These are phyloP conservation scores for Dufourea novaeangliae DNA, from an alignment of 1,140 invertebrate species.

Conservation along the genomic window DNA sequence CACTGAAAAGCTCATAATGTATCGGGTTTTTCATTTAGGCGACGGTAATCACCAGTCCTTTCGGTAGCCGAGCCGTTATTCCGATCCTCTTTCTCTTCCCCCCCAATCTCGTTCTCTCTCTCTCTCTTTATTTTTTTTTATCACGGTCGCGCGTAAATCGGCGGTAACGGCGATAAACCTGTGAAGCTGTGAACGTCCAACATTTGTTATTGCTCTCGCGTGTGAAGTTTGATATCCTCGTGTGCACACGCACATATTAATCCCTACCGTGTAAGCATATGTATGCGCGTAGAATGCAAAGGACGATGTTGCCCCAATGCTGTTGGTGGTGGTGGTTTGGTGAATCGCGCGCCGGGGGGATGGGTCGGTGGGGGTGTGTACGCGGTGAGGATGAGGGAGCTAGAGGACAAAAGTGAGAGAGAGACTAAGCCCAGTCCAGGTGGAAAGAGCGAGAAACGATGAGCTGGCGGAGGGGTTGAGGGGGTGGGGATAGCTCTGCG, in stretches of 20 bases:
- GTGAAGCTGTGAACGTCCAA: conserved; percentile 67
- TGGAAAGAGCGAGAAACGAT: conserved; percentile 1
- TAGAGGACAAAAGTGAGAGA: conserved; percentile 31
- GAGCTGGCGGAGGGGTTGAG: background rate
- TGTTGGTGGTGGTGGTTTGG: conserved; percentile 58
- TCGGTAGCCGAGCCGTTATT: conserved; percentile 39
- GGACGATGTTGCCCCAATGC: conserved; percentile 60
- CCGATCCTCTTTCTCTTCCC: conserved; percentile 22
- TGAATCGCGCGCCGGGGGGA: conserved; percentile 57
- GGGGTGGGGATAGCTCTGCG: conserved; percentile 3
- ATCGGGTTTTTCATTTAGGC: conserved; percentile 59
- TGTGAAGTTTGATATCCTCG: conserved; percentile 75
- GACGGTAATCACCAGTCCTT: conserved; percentile 63
- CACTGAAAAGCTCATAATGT: conserved; percentile 40
- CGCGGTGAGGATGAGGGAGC: conserved; percentile 19
- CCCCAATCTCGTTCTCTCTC: too few species aligned
- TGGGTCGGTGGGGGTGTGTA: conserved; percentile 65
- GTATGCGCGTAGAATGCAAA: conserved; percentile 60
- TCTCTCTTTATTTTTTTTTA: conserved; percentile 41
- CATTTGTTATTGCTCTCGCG: conserved; percentile 73
- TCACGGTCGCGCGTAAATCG: conserved; percentile 62
- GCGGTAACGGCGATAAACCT: conserved; percentile 68
- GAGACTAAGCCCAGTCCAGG: background rate
- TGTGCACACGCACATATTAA: conserved; percentile 59
- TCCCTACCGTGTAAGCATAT: conserved; percentile 56